Base-by-base conservation (phyloP, 2,797 vertebrate species). In the Phylloscopus collybita region DNA sequence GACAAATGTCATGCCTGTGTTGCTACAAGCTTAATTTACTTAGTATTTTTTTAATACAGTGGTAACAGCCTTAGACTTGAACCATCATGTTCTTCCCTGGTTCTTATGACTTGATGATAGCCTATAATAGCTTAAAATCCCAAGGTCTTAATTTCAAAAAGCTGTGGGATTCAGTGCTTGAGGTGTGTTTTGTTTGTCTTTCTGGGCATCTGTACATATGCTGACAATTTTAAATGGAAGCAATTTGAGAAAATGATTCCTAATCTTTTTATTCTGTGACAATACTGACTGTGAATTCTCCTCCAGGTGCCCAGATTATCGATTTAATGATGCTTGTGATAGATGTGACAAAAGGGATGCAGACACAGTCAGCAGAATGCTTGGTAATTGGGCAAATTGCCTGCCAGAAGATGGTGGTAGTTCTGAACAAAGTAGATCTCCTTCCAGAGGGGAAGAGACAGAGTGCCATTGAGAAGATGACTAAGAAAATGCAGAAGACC, bases 241-340 rank as follows among this genome's bases (percentile, higher is more conserved):
- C 19, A 6, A 7, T 57, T 91, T 64, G 45, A 62, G 72, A 62
- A 94, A 84, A 64, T 60, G 13, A 50, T 78, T 27, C 19, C 49
- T 62, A 23, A 74, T 80, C 9, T 64, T 67, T 51, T 78, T 54
- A 67, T 85, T 50, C 80, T 95, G 66, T 95, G 82, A 29, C 66
- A 67, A 17, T 86, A 74, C 72, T 96, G 69, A 97, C 83, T 79
- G 21, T 90, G 65, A 83, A 51, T 96, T 95, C 54, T 96, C 49
- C 49, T 86, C 50, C 80, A 99, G 99, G 99, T 94, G 99, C 99
- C 73, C 99, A 99, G 97, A 99, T 99, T 93, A 99, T 99, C 53
- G 99, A 99, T 96, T 97, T 99, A 96, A 99, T 99, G 99, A 98
- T 99, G 98, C 98, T 99, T 89, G 99, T 99, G 92, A 99, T 99